A percentile compares a stretch with the other conserved stretches of the same genome.
Conservation (phyloP, 2,888 invertebrate genomes). For the Polymixis flavicincta region DNA sequence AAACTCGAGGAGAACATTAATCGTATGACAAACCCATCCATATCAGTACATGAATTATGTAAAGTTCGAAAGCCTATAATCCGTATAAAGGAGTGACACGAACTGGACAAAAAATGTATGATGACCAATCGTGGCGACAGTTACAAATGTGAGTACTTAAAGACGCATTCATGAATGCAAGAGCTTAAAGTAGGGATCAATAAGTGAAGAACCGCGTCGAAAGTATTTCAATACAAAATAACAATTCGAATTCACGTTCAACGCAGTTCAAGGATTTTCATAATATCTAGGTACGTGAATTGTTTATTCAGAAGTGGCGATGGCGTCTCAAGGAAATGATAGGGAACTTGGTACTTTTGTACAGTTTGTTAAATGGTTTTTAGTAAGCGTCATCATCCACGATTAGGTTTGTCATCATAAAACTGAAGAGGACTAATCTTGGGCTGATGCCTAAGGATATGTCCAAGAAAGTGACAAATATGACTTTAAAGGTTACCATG, state of each 20-base stretch:
- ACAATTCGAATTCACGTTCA: conserved; percentile 14
- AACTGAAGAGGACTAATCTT: neutral
- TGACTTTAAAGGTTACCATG: conserved; percentile 30
- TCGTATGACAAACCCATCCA: conserved; percentile 61
- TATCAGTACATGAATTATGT: conserved; percentile 66
- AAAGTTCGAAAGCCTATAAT: conserved; percentile 67
- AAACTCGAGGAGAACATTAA: conserved; percentile 59
- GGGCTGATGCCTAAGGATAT: conserved; percentile 6
- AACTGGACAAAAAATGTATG: conserved; percentile 64
- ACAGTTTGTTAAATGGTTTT: neutral
- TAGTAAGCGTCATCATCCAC: neutral
- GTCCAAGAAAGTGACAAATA: conserved; percentile 33
- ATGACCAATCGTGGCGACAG: conserved; percentile 72
- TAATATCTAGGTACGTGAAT: conserved; percentile 3
- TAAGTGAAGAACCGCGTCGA: conserved; percentile 33
- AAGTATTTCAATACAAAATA: conserved; percentile 25
- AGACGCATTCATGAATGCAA: conserved; percentile 58
- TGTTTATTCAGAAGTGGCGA: neutral
- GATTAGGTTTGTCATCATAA: neutral
- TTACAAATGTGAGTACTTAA: conserved; percentile 66
- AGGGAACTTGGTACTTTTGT: neutral
- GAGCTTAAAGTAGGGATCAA: conserved; percentile 51
- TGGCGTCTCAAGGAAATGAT: neutral
- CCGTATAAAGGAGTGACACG: conserved; percentile 65
- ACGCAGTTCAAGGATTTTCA: conserved; percentile 19